These are phyloP conservation scores for Nannoperca australis DNA, from an alignment of 2,797 vertebrate species.

Conservation along the genomic window DNA sequence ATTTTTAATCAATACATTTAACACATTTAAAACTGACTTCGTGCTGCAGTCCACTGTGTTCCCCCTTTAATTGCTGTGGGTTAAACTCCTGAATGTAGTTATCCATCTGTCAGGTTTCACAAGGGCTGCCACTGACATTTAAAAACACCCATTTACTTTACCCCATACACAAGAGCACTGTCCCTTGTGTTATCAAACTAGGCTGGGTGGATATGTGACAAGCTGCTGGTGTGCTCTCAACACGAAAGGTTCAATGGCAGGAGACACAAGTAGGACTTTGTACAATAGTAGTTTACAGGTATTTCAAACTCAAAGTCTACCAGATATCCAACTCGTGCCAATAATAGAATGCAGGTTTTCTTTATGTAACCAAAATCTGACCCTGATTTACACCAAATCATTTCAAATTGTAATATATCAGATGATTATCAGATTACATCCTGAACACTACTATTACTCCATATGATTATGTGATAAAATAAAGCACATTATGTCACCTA, in stretches of 20 bases:
- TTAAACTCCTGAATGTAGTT: conserved; percentile 26
- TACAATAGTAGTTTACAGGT: too few species aligned
- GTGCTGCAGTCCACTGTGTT: not conserved
- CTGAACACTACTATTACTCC: not conserved
- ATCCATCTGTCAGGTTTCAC: conserved; percentile 40
- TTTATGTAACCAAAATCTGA: not conserved
- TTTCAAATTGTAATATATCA: not conserved
- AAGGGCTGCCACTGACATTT: conserved; percentile 34
- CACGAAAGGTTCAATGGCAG: conserved; percentile 6
- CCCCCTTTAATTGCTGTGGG: conserved; percentile 16
- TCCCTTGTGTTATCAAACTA: conserved; percentile 22
- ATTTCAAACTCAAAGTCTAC: not conserved
- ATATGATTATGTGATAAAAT: not conserved
- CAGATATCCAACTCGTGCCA: not conserved
- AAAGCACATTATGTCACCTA: not conserved
- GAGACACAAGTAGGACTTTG: not conserved
- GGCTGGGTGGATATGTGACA: not conserved
- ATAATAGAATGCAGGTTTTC: not conserved
- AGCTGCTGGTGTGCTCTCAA: conserved; percentile 5
- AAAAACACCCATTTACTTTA: conserved; percentile 34
- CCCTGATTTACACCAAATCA: not conserved
- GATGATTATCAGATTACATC: not conserved
- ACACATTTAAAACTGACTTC: not conserved
- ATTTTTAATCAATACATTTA: not conserved
- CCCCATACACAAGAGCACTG: not conserved